Conservation (phyloP, 2,797 vertebrate genomes). For the Zalophus californianus region DNA sequence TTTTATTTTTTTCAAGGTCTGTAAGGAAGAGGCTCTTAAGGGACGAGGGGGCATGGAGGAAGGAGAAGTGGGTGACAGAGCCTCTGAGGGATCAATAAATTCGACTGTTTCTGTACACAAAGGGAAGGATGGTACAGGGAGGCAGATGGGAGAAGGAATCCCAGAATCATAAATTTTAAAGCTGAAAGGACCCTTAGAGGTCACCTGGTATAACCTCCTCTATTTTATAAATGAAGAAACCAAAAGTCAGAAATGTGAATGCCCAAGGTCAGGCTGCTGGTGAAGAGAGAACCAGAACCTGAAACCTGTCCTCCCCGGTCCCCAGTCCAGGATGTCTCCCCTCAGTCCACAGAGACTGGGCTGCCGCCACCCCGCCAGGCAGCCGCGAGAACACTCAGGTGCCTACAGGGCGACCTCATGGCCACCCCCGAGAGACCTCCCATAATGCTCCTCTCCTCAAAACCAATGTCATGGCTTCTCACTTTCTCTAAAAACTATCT, state of each 20-base stretch:
- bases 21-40: background rate
- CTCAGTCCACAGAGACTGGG: background rate
- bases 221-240: conserved; percentile 23
- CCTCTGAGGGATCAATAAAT: background rate
- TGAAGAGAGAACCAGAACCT: background rate
- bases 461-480: fast-evolving
- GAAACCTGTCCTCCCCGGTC: background rate
- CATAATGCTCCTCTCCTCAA: background rate
- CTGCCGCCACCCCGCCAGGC: background rate
- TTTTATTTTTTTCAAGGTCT: background rate
- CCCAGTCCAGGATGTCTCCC: background rate
- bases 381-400: background rate
- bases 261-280: background rate
- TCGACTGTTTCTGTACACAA: background rate
- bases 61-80: background rate
- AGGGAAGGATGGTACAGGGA: background rate
- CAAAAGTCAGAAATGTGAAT: background rate
- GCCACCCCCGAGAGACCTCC: background rate
- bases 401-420: fast-evolving
- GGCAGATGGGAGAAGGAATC: background rate
- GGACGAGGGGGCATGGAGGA: background rate
- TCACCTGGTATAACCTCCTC: background rate
- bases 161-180: conserved; percentile 1
- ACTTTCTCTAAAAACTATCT: background rate
- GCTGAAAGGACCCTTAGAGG: background rate